Evolutionary conservation across 2,113 vertebrate genomes (phyloP).

Genomic region (Apus apus): DNA sequence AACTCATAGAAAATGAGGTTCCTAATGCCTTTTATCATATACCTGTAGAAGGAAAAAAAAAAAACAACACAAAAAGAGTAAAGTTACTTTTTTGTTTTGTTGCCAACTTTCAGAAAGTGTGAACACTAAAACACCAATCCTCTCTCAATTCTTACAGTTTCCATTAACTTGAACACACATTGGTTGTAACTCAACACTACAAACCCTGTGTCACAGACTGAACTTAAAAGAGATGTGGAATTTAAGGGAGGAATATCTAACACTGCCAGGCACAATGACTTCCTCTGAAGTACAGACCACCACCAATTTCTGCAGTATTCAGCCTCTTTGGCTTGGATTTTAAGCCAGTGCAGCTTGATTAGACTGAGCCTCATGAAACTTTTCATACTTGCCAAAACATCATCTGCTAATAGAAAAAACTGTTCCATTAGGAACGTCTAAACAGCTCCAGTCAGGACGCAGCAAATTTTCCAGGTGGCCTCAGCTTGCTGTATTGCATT

Average conservation of each 20-base stretch:
- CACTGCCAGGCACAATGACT: background rate
- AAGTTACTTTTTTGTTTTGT: background rate
- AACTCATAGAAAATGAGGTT: constrained; percentile 96
- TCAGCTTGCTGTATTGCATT: background rate
- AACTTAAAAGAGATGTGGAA: background rate
- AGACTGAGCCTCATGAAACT: background rate
- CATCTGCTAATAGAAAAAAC: background rate
- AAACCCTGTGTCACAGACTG: fast-evolving
- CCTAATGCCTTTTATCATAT: constrained; percentile 89
- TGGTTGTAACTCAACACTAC: background rate
- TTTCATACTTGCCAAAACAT: background rate
- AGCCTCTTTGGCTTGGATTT: background rate
- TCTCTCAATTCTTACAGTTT: background rate
- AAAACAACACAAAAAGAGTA: no score
- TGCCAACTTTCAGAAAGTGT: background rate
- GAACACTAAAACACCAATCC: background rate
- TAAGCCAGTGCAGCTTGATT: background rate
- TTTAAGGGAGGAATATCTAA: background rate
- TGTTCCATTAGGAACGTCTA: background rate
- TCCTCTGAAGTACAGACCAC: background rate
- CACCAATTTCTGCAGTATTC: background rate
- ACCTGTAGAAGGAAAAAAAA: constrained; percentile 73
- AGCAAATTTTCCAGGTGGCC: background rate
- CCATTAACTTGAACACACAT: background rate
- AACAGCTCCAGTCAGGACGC: background rate